Conservation (phyloP, 2,888 invertebrate genomes). For the Drosophila hamatofila region DNA sequence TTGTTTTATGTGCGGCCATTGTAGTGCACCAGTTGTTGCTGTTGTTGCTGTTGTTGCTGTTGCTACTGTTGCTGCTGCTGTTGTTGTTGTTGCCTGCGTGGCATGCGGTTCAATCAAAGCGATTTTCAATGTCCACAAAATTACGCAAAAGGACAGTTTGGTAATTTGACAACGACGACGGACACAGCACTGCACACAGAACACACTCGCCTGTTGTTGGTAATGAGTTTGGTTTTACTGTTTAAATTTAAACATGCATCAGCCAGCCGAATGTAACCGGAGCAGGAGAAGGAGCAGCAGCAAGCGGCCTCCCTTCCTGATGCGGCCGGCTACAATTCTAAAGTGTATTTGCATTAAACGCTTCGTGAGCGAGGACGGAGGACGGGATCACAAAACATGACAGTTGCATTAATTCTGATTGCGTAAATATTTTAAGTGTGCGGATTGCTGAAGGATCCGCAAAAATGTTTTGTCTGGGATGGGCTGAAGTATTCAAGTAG, state of each 20-base stretch:
- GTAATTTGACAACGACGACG: conserved; percentile 76
- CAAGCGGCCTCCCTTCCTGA: conserved; percentile 20
- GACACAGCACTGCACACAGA: conserved; percentile 25
- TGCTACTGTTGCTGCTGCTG: conserved; percentile 28
- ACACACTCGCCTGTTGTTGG: conserved; percentile 69
- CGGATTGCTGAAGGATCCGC: conserved; percentile 55
- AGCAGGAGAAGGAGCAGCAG: background rate
- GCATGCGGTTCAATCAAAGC: conserved; percentile 82
- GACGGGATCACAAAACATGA: conserved; percentile 59
- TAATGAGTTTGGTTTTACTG: conserved; percentile 82
- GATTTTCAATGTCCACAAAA: conserved; percentile 82
- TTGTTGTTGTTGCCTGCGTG: conserved; percentile 49
- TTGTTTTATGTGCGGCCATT: conserved; percentile 80
- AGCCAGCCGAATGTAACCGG: conserved; percentile 24
- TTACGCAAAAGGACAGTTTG: conserved; percentile 81
- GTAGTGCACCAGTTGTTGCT: conserved; percentile 52
- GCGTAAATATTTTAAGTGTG: conserved; percentile 77
- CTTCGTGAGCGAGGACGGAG: conserved; percentile 23
- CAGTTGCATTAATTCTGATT: conserved; percentile 82
- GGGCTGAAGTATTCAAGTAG: conserved; percentile 26
- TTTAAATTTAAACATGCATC: conserved; percentile 73
- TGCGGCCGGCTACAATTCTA: conserved; percentile 73
- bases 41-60: conserved; percentile 34
- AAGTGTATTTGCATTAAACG: conserved; percentile 84
- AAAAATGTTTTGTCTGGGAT: conserved; percentile 45